Evolutionary conservation across 1,140 invertebrate genomes (phyloP).

Genomic region (Oedothorax gibbosus): DNA sequence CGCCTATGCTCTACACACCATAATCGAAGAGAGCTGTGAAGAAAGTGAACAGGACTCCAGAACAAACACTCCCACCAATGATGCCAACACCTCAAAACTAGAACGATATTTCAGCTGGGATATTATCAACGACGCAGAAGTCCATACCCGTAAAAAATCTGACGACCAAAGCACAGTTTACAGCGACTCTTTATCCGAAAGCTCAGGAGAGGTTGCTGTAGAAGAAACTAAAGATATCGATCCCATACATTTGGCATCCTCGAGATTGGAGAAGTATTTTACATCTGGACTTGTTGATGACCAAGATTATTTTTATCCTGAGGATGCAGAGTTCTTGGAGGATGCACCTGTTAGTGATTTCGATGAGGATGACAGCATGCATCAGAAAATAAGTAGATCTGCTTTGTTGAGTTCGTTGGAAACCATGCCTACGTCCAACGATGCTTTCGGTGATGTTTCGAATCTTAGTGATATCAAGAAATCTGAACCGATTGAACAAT

Average conservation of each 20-base stretch:
- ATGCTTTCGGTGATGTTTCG: not conserved
- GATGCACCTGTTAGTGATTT: constrained; percentile 70
- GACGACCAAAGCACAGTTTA: constrained; percentile 63
- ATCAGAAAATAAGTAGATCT: constrained; percentile 50
- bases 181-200: constrained; percentile 81
- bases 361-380: constrained; percentile 46
- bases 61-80: constrained; percentile 40
- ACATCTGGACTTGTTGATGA: constrained; percentile 66
- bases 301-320: constrained; percentile 51
- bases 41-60: constrained; percentile 72
- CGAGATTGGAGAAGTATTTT: constrained; percentile 91
- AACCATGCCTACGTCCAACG: not conserved
- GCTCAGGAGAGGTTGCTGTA: constrained; percentile 64
- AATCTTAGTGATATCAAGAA: not conserved
- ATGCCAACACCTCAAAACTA: constrained; percentile 78
- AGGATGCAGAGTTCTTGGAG: constrained; percentile 71
- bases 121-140: constrained; percentile 70
- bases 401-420: constrained; percentile 51
- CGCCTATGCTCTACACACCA: constrained; percentile 87
- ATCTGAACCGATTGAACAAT: not conserved
- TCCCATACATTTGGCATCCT: constrained; percentile 82
- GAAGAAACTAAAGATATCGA: constrained; percentile 67
- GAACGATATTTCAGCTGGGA: constrained; percentile 93
- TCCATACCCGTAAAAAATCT: not conserved
- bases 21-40: constrained; percentile 92